Evolutionary conservation across 2,113 vertebrate genomes (phyloP), one percentile per base, ranked within the genome.

Genomic region (Thalassarche chlororhynchos): DNA sequence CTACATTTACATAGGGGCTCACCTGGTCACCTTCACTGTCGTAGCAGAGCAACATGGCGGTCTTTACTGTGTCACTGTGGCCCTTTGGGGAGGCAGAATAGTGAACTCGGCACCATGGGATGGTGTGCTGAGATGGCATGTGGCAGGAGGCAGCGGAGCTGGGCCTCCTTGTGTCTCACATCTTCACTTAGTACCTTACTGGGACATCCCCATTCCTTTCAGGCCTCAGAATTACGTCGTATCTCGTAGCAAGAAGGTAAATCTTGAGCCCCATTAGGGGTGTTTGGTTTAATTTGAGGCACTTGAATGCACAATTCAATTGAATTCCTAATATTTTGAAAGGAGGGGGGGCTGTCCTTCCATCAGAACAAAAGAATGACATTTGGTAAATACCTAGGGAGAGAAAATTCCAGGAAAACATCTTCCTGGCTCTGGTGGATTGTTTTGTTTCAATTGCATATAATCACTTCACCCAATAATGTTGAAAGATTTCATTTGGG

Each of bases 41-140:
- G 0, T 0, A 12, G 36, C 58, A 32, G 29, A 77, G 81, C 42
- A 7, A 3, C 1, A 3, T 16, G 42, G 29, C 1, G 19, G 12
- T 21, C 34, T 13, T 26, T 21, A 5, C 17, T 12, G 29, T 10
- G 54, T 23, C 62, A 3, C 32, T 5, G 0, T 0, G 10, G 55
- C 54, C 8, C 55, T 61, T 17, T 18, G 18, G 9, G 38, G 87
- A 57, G 62, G 49, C 9, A n/a, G 15, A 29, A 8, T 0, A 44
- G 66, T 5, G 3, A 23, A 47, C 25, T 14, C 17, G 7, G 54
- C 42, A 12, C 29, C 36, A 5, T 0, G 0, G 64, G 54, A 5
- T 12, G 26, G 10, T 3, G 13, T 12, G 34, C 16, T 21, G 40
- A 83, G 60, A 6, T 20, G 78, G 66, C 17, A 16, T 4, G 0